Base-by-base conservation (phyloP, 2,888 invertebrate genomes). In the Andrena fulva region DNA sequence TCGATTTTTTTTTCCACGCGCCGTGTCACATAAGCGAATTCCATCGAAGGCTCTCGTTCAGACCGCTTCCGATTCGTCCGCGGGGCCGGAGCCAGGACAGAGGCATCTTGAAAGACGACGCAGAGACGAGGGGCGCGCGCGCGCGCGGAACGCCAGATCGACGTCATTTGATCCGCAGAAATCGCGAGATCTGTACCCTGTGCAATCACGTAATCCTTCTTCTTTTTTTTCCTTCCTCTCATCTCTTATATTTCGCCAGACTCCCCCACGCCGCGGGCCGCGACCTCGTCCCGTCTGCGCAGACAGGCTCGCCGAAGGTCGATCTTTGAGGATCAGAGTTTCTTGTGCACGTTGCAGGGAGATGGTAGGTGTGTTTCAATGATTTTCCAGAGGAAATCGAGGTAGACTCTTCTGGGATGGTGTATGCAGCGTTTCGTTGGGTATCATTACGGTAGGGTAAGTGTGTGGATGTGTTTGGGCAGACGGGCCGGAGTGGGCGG, bases 1-100 rank as follows among this genome's bases (percentile, higher is more conserved):
- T 87, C 87, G 87, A 85, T 87, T 87, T 86, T 86, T 85, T 84
- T 73, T 73, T 56, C 24, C 59, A 64, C 77, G 64, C 73, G 67
- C 24, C 67, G 67, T 68, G 80, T 86, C 70, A 75, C 85, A 85
- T 89, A 89, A 90, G 90, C 90, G 76, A 88, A 91, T 91, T 90
- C 89, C 88, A 81, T 60, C 86, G 82, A 85, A 73, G 56, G 35
- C 27, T 27, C 42, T 10, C 35, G 24, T 69, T 71, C 78, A 70
- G 42, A 31, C 56, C 78, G 82, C 79, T 90, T 90, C 87, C 89
- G 87, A 88, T 88, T 88, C 89, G 48, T 33, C 27, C 63, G 35
- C 29, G 74, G 73, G 33, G 10, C 73, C 69, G 73, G 71, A 59
- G 29, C 42, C 71, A 77, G 33, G 16, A 76, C 69, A 79, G 74